Base-by-base conservation (phyloP, 2,888 invertebrate species). In the Encarsia formosa region DNA sequence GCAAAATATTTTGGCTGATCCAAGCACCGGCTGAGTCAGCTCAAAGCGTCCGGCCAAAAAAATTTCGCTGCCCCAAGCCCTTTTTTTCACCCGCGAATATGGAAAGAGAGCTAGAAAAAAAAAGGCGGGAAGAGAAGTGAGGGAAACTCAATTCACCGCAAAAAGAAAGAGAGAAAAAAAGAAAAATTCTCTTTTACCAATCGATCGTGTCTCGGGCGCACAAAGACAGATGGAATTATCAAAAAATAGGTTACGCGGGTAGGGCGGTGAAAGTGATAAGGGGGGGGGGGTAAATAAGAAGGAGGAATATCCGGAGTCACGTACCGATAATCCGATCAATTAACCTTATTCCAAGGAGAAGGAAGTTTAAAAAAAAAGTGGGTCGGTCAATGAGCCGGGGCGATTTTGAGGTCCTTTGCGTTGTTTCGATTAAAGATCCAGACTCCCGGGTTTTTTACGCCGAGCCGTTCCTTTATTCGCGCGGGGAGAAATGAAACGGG, bases 291-390 rank as follows among this genome's bases (percentile, higher is more conserved):
- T 2, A 22, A 8, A 34, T 24, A 18, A 37, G 18, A 6, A 29
- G 34, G n/a, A 23, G 20, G 31, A 34, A 35, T 22, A 11, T 16
- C 11, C 29, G 29, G 43, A 32, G 26, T 40, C 43, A 40, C 29
- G 19, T 40, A 39, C 18, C 35, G 43, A 38, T 55, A 48, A 55
- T 55, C 51, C 48, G 55, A 52, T 55, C 55, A 48, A 55, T 55
- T 55, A 51, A 49, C 53, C 49, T 44, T 43, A 19, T 50, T 54
- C 26, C 26, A 11, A n/a, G n/a, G n/a, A n/a, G n/a, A n/a, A n/a
- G n/a, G n/a, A n/a, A n/a, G n/a, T n/a, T n/a, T n/a, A n/a, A n/a
- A n/a, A n/a, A n/a, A n/a, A n/a, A n/a, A n/a, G n/a, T n/a, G n/a
- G n/a, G n/a, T n/a, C n/a, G n/a, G n/a, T n/a, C n/a, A n/a, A n/a